Conservation (phyloP, 2,888 invertebrate genomes). For the Drosophila diplacantha region DNA sequence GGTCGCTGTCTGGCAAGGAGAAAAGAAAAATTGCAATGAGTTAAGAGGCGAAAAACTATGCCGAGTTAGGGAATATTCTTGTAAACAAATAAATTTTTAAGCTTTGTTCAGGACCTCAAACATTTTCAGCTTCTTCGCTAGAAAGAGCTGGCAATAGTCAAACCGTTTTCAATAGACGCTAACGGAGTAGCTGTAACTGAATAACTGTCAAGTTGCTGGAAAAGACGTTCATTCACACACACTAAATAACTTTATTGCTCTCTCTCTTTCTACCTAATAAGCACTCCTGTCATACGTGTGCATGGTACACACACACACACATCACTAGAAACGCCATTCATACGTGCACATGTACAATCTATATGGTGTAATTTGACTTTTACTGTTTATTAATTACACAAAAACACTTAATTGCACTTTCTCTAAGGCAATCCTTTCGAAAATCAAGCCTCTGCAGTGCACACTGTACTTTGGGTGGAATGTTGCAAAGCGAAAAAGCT, state of each 20-base stretch:
- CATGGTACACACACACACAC: background rate
- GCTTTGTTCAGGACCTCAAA: no score
- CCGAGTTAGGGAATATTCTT: background rate
- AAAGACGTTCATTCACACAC: background rate
- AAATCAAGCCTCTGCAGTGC: background rate
- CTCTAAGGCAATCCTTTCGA: background rate
- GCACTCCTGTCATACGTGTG: background rate
- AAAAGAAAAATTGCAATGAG: background rate
- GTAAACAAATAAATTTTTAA: background rate
- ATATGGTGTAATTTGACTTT: background rate
- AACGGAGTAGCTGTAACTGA: background rate
- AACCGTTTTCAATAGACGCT: no score
- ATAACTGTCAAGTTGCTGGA: no score
- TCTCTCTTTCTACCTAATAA: background rate
- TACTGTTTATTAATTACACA: background rate
- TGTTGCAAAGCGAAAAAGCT: background rate
- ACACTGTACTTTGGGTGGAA: conserved; percentile 7
- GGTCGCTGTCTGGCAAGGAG: background rate
- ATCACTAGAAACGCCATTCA: background rate
- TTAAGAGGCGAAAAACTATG: background rate
- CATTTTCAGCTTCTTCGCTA: background rate
- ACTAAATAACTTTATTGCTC: background rate
- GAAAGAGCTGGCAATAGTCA: background rate
- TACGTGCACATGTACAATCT: background rate
- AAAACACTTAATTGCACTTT: background rate